Base-by-base conservation (phyloP, 2,888 invertebrate genomes). In the Erannis defoliaria region DNA sequence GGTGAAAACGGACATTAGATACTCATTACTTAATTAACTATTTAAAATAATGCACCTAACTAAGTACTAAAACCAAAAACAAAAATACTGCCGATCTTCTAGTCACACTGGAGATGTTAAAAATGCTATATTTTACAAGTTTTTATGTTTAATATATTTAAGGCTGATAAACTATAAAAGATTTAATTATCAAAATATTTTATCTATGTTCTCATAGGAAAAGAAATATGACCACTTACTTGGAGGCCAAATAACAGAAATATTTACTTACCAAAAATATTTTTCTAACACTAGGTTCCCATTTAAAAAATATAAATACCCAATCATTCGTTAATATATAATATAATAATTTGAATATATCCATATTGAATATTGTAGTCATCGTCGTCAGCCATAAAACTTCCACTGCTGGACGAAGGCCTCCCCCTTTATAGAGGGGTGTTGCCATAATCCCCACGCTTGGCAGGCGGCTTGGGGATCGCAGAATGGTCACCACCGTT, bases 231-330 rank as follows among this genome's bases (percentile, higher is more conserved):
- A 23, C 33, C 21, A 43, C n/a, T 12, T 29, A 49, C 26, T n/a
- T 19, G 35, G 50, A 50, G 35, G 57, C 50, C 50, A 58, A 58
- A 45, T 21, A 51, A 18, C 18, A 56, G 26, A 42, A 18, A 35
- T 18, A 49, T 40, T 16, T 21, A 10, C n/a, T n/a, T n/a, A n/a
- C n/a, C n/a, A 49, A 43, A 37, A 45, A 37, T 58, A 57, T 51
- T 58, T 51, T 58, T 51, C 45, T 51, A 58, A 26, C 0, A 29
- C 9, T 37, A 49, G 43, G 14, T 14, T 12, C 26, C 23, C 5
- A 26, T 21, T 12, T 19, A 19, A n/a, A 12, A 40, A 40, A 40
- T 19, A 40, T 19, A 21, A 19, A 21, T 21, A 19, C 19, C 26
- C 5, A 8, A 40, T 21, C 12, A 10, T 19, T 21, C 10, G 10